Evolutionary conservation across 2,113 vertebrate genomes (phyloP), one percentile per base, ranked within the genome.

Genomic region (Clarias gariepinus): DNA sequence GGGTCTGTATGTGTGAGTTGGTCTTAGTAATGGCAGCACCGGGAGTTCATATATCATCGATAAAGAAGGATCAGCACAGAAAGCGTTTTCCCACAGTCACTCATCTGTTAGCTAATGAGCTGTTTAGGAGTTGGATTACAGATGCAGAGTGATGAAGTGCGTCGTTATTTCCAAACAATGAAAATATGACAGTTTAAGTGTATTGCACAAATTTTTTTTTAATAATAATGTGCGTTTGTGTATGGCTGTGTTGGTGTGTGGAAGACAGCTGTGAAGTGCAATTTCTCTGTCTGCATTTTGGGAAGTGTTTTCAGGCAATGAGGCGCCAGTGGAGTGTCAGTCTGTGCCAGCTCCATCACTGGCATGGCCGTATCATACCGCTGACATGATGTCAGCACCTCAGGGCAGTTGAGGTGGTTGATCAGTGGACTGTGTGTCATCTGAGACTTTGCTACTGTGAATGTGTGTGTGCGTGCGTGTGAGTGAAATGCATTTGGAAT

Each of bases 31-130:
- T 60, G 41, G 58, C 73, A 74, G 73, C 36, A 21, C 61, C 57
- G 84, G 64, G 64, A 58, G 82, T 85, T 88, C 89, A 78, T 84
- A 90, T 23, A 87, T 78, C 85, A 81, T 81, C 52, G 33, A 86
- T 86, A 86, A 86, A 69, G 47, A 68, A 47, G 23, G 76, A 86
- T 76, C 52, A 47, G 63, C 36, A 69, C 47, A 77, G 36, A 61
- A 57, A 23, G 30, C 15, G 15, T 66, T 79, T 85, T 69, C 84
- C 77, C 85, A 81, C 85, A 69, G 85, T 69, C 77, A 68, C 76
- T 81, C 74, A 28, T 86, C 77, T 57, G 30, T 81, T 12, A 23
- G 76, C 77, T 86, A 81, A 81, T 69, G 30, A 68, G 30, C 60
- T 55, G 84, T 68, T 85, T 53, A 55, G 61, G 73, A 66, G 61